Conservation (phyloP, 2,797 vertebrate species). For the Falco peregrinus region DNA sequence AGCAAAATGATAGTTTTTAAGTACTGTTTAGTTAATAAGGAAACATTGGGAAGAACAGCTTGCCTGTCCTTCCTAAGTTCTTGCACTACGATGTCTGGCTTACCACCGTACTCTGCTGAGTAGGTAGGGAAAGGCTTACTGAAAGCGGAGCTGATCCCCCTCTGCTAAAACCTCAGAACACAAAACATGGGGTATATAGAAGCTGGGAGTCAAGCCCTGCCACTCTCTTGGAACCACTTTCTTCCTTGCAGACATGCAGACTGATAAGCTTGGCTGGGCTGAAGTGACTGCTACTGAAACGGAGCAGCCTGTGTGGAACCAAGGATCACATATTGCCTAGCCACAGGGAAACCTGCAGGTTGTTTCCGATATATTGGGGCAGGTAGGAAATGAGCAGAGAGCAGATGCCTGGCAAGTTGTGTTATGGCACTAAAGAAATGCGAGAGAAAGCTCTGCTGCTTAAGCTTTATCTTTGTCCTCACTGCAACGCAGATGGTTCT, state of each 20-base stretch:
- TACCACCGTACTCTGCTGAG: neutral
- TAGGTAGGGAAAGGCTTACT: neutral
- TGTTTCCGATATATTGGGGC: accelerated
- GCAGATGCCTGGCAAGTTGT: neutral
- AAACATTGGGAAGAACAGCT: neutral
- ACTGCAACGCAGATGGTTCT: neutral
- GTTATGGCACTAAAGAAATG: neutral
- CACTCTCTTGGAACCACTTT: neutral
- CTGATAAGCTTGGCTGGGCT: neutral
- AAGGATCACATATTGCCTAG: neutral
- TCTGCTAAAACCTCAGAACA: neutral
- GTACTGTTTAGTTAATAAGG: neutral
- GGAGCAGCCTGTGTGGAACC: accelerated
- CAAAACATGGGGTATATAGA: neutral
- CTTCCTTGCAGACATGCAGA: neutral
- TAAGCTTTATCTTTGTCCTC: neutral
- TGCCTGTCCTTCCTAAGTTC: neutral
- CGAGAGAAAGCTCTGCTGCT: neutral
- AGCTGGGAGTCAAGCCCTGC: neutral
- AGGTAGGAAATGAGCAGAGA: neutral
- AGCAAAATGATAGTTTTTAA: neutral
- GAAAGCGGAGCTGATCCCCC: neutral
- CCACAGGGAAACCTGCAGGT: neutral
- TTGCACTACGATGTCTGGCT: neutral
- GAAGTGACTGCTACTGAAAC: neutral